These are phyloP conservation scores for Rousettus leschenaultii DNA, from an alignment of 2,113 vertebrate species.

Conservation along the genomic window DNA sequence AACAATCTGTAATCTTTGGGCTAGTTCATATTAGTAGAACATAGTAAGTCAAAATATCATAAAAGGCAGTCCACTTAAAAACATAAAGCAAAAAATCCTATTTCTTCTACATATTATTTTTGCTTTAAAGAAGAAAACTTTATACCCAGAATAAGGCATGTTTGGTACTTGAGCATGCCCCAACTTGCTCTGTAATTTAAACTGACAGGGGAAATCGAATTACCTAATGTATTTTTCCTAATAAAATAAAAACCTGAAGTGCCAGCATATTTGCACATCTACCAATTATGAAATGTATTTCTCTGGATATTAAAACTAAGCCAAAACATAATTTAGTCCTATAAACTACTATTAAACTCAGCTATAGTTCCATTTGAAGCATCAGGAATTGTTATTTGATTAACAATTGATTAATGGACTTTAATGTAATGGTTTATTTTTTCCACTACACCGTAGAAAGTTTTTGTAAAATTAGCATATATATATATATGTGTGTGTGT, in stretches of 20 bases:
- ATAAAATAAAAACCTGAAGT: constrained; percentile 56
- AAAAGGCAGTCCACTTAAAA: constrained; percentile 6
- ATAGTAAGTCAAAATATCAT: background rate
- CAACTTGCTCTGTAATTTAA: constrained; percentile 28
- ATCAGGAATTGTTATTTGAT: constrained; percentile 51
- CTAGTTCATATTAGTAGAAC: background rate
- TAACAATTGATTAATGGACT: constrained; percentile 27
- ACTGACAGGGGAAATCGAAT: constrained; percentile 23
- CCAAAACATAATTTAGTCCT: constrained; percentile 46
- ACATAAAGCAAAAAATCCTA: background rate
- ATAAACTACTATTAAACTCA: constrained; percentile 47
- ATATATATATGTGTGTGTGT: background rate
- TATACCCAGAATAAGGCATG: background rate
- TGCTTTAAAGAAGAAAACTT: background rate
- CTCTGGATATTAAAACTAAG: constrained; percentile 38
- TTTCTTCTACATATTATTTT: background rate
- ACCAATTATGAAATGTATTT: constrained; percentile 71
- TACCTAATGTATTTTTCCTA: constrained; percentile 52
- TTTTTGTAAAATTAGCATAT: constrained; percentile 42
- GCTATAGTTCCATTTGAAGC: constrained; percentile 14
- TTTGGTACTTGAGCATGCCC: background rate
- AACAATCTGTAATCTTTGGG: background rate
- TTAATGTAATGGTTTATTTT: background rate
- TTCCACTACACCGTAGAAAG: background rate
- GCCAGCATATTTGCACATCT: constrained; percentile 52